These are phyloP conservation scores for Tragelaphus strepsiceros DNA, from an alignment of 2,113 vertebrate species.

Conservation along the genomic window DNA sequence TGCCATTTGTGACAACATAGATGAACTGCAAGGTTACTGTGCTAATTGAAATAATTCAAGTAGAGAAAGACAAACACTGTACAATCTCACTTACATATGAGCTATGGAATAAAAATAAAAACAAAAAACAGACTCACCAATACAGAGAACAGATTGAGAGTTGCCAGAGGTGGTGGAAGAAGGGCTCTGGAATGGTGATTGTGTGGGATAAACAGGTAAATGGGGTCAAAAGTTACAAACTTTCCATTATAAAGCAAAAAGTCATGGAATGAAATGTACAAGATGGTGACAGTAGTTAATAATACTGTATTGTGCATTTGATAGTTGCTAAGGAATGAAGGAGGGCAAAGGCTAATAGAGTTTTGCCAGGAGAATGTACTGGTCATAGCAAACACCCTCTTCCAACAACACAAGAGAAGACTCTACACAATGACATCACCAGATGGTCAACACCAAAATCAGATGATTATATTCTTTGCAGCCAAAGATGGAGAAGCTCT, in stretches of 20 bases:
- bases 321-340: neutral
- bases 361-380: too few relatives aligned
- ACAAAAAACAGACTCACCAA: neutral
- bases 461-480: too few relatives aligned
- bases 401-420: too few relatives aligned
- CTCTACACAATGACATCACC: too few relatives aligned
- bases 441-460: too few relatives aligned
- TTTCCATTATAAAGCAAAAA: neutral
- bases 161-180: neutral
- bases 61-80: neutral
- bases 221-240: neutral
- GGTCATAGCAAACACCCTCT: too few relatives aligned
- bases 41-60: neutral
- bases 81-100: neutral
- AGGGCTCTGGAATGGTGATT: neutral
- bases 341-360: too few relatives aligned
- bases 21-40: neutral
- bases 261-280: neutral
- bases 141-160: neutral
- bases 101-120: neutral
- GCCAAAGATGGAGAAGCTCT: too few relatives aligned
- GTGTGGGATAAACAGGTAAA: neutral
- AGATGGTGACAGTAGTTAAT: too few relatives aligned
- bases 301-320: neutral
- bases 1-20: neutral